Base-by-base conservation (phyloP, 2,113 vertebrate species). In the Nettapus auritus region DNA sequence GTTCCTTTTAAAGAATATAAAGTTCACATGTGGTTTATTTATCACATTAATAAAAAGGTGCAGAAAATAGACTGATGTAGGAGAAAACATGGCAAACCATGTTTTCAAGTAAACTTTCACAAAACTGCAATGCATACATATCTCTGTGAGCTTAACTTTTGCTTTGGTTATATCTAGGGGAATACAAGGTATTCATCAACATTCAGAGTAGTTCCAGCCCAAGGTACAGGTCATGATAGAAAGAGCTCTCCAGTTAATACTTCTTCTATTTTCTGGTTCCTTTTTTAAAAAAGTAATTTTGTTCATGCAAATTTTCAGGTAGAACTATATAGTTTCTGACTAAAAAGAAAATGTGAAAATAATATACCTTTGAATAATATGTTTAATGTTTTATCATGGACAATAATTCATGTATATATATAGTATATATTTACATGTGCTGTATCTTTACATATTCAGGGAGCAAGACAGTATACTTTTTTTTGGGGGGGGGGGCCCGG, bases 401-500 rank as follows among this genome's bases (percentile, higher is more conserved):
- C 42, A 40, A 33, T 67, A 68, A 79, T 85, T 8, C 6, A 46
- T 31, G 36, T 15, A 55, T 44, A 48, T 44, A 48, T 8, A 75
- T 50, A 62, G 46, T 23, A 66, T 31, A 38, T 55, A 56, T 71
- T 76, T 78, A 33, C 0, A 18, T 22, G 3, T 26, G 17, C 3
- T 50, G 7, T 38, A 55, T 40, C 57, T 57, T 25, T 50, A 21
- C 23, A 8, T 50, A 16, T 33, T 71, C 78, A 7, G 3, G 3
- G 23, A 4, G 2, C 16, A 68, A 71, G 68, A 33, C 2, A 15
- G 3, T 13, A 22, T 33, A 40, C 6, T 63, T 68, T 46, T 8
- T 6, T 46, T 2, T 21, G 1, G 2, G 0, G 3, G 5, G 4
- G 3, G n/a, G n/a, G n/a, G n/a, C n/a, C n/a, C n/a, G 21, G 2